Conservation (phyloP, 2,113 vertebrate genomes). For the Glaucidium brasilianum region DNA sequence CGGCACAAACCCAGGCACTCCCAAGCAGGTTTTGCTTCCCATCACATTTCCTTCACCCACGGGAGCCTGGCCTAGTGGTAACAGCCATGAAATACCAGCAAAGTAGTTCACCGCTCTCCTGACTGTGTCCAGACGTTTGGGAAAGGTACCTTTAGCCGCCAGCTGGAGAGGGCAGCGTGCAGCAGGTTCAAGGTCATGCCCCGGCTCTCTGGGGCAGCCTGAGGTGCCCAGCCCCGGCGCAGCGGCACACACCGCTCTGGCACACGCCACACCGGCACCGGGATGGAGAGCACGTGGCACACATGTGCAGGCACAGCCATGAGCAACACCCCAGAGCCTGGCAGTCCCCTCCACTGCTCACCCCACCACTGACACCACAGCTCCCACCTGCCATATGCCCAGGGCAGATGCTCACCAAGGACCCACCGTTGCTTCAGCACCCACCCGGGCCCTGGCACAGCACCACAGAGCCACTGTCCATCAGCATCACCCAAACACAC, state of each 20-base stretch:
- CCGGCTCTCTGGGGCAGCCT: background rate
- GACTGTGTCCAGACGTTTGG: background rate
- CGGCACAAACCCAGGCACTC: fast-evolving
- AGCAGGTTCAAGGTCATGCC: background rate
- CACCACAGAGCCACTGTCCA: fast-evolving
- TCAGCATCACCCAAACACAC: background rate
- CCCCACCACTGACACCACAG: background rate
- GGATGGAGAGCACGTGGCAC: fast-evolving
- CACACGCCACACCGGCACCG: background rate
- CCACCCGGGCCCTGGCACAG: fast-evolving
- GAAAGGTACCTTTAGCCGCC: background rate
- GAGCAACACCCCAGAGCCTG: fast-evolving
- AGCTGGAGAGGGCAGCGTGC: background rate
- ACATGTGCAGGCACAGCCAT: background rate
- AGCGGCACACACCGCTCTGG: background rate
- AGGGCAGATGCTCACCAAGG: background rate
- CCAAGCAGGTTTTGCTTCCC: background rate
- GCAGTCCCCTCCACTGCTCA: fast-evolving
- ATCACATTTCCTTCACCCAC: fast-evolving
- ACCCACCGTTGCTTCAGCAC: background rate
- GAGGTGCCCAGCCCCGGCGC: background rate
- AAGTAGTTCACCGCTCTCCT: background rate
- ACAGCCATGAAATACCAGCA: background rate
- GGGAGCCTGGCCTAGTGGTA: background rate
- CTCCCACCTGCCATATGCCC: background rate